These are phyloP conservation scores for Zaprionus kolodkinae DNA, from an alignment of 1,140 invertebrate genomes.

Conservation along the genomic window DNA sequence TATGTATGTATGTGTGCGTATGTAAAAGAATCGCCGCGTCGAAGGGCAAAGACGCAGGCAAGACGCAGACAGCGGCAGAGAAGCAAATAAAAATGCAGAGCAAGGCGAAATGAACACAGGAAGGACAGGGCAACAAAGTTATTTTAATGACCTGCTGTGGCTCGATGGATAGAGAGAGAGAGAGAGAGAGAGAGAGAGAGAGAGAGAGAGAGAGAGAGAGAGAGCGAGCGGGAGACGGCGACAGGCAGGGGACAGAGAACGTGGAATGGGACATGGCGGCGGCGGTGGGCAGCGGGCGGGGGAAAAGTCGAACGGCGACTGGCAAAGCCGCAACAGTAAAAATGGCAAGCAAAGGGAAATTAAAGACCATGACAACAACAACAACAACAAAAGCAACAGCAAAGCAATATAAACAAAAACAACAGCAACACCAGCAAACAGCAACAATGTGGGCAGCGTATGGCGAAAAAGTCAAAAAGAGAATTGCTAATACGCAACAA, in stretches of 20 bases:
- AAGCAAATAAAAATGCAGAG: slow-evolving; percentile 72
- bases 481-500: slow-evolving; percentile 51
- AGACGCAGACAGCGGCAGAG: slow-evolving; percentile 26
- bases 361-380: slow-evolving; percentile 60
- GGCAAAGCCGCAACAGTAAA: slow-evolving; percentile 61
- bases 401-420: slow-evolving; percentile 3
- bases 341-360: slow-evolving; percentile 58
- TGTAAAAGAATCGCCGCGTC: slow-evolving; percentile 38
- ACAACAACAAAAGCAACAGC: slow-evolving; percentile 12
- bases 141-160: slow-evolving; percentile 73
- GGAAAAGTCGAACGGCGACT: slow-evolving; percentile 51
- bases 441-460: slow-evolving; percentile 7
- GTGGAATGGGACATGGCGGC: neutral
- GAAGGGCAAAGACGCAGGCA: slow-evolving; percentile 49
- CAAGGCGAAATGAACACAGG: slow-evolving; percentile 69
- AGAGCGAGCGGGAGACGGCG: neutral
- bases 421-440: slow-evolving; percentile 6
- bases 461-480: slow-evolving; percentile 53
- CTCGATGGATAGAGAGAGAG: neutral
- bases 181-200: neutral
- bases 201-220: neutral
- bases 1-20: too few relatives aligned
- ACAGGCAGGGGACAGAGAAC: neutral
- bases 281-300: neutral
- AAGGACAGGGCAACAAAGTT: slow-evolving; percentile 80